Conservation (phyloP, 1,140 invertebrate genomes). For the Ectropis grisescens region DNA sequence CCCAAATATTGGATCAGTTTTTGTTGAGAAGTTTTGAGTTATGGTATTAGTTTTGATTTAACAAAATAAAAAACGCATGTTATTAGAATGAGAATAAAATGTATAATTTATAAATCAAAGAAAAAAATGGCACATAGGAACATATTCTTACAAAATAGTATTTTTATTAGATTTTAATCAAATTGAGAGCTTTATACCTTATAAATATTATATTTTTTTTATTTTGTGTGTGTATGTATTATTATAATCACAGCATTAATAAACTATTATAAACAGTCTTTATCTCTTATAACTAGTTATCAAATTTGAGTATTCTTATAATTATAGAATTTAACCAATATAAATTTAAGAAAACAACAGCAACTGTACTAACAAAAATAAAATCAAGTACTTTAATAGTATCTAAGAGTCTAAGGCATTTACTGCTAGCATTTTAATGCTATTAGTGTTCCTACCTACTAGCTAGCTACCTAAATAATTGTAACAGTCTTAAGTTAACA, state of each 20-base stretch:
- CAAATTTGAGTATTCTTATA: conserved; percentile 2
- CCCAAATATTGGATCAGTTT: conserved; percentile 2
- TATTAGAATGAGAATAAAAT: conserved; percentile 3
- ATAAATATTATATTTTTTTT: too few relatives aligned
- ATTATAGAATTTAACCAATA: conserved; percentile 3
- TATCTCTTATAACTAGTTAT: too few relatives aligned
- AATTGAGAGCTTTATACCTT: too few relatives aligned
- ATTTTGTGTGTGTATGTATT: too few relatives aligned
- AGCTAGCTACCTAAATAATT: too few relatives aligned
- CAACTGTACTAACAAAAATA: conserved; percentile 1
- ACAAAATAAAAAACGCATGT: conserved; percentile 2
- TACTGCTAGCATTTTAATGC: conserved; percentile 1
- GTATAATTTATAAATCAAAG: neutral
- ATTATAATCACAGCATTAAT: too few relatives aligned
- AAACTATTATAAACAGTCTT: too few relatives aligned
- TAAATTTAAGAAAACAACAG: conserved; percentile 5
- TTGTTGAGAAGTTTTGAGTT: conserved; percentile 3
- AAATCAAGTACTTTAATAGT: conserved; percentile 2
- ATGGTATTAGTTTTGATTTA: too few relatives aligned
- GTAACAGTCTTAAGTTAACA: conserved; percentile 4
- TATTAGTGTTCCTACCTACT: conserved; percentile 2
- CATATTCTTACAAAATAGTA: too few relatives aligned
- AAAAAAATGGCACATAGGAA: too few relatives aligned
- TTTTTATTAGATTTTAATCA: too few relatives aligned
- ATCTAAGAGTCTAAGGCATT: too few relatives aligned